These are phyloP conservation scores for Lepidocolaptes lacrymiger DNA, from an alignment of 2,797 vertebrate genomes.

Conservation along the genomic window DNA sequence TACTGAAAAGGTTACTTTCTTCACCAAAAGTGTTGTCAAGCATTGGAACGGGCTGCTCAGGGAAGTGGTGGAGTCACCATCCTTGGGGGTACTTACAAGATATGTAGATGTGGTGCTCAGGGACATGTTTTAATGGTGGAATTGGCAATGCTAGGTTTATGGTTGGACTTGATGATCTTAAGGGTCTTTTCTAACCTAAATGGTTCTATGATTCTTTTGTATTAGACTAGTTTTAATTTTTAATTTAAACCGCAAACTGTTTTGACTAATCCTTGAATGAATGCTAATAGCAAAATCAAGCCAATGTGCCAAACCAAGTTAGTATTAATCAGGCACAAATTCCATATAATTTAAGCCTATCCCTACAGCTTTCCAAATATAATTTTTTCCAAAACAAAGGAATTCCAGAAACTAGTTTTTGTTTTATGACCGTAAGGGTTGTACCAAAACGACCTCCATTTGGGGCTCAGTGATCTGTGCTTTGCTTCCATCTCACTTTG, in stretches of 20 bases:
- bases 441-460: slow-evolving; percentile 71
- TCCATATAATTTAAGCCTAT: not conserved
- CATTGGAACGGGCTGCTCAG: not conserved
- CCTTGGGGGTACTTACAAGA: not conserved
- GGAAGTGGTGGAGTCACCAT: not conserved
- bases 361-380: not conserved
- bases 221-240: not conserved
- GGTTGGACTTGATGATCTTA: not conserved
- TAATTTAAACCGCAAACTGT: not conserved
- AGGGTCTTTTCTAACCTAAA: not conserved
- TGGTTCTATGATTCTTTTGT: not conserved
- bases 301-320: not conserved
- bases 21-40: not conserved
- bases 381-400: not conserved
- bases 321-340: not conserved
- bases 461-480: slow-evolving; percentile 54
- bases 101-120: rapidly evolving
- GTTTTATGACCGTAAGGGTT: not conserved
- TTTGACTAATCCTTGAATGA: not conserved
- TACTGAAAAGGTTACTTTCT: not conserved
- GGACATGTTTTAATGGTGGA: not conserved
- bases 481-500: slow-evolving; percentile 39
- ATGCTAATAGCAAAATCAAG: not conserved
- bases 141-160: not conserved
- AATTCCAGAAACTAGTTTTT: not conserved